Base-by-base conservation (phyloP, 37 sponge, comb jelly and placozoan species). In the Geodia barretti region DNA sequence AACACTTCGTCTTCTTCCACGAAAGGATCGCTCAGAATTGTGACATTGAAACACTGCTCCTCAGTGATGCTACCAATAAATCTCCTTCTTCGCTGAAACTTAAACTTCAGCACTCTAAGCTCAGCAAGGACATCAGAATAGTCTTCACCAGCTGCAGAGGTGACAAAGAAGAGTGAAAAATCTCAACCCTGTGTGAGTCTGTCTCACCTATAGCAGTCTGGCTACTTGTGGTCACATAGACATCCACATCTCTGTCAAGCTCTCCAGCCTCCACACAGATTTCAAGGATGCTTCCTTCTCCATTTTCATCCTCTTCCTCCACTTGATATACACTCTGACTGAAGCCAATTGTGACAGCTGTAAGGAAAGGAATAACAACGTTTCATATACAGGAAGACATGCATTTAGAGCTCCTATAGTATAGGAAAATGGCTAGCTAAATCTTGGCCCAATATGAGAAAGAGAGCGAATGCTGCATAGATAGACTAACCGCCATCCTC, bases 311-410 rank as follows among this genome's bases (percentile, higher is more conserved):
- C 68, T 68, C 68, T 29, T 68, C 68, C 2, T 2, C 2, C 33
- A 68, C 34, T 33, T 20, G 25, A 32, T 68, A 68, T 28, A 5
- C 4, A 7, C 3, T 68, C 68, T 68, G 68, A 1, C 20, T 32
- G 34, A 68, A 68, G 33, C 68, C 68, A 29, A 68, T 68, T 32
- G 1, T 68, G 33, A 30, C 68, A 68, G 31, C 68, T 68, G 68
- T 7, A 68, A 1, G 14, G 14, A 47, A 47, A 47, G 7, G 14
- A 47, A 47, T 7, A 47, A 14, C 14, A 47, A 17, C 11, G 14
- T 47, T 47, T 14, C 54, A 47, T 47, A 47, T 47, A 47, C 14
- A 14, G 14, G 54, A 14, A n/a, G n/a, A n/a, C n/a, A n/a, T n/a
- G n/a, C n/a, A n/a, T n/a, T n/a, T n/a, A n/a, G n/a, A n/a, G n/a